phyloP scores from a whole-genome alignment of 2,797 vertebrate species.

The Sebastes baramenuke region DNA sequence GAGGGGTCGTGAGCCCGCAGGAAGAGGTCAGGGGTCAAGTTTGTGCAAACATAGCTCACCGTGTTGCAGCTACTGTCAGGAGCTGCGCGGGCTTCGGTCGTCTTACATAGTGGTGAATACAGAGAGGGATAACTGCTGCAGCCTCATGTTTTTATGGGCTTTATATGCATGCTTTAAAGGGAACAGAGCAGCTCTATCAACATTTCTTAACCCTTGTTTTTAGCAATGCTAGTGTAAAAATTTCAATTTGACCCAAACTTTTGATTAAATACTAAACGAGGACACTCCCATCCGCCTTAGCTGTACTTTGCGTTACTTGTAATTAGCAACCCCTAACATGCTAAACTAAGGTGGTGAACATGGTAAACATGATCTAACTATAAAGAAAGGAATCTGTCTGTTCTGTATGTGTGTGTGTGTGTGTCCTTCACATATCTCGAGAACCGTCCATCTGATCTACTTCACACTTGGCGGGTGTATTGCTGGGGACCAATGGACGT shows the following conservation, averaged over 20 bases:
- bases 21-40: slow-evolving; percentile 65
- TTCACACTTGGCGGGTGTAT: no score
- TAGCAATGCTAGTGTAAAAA: background rate
- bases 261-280: background rate
- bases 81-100: background rate
- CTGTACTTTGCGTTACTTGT: background rate
- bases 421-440: background rate
- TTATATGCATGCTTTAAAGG: background rate
- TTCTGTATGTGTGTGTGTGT: no score
- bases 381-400: background rate
- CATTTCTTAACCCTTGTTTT: background rate
- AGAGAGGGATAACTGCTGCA: background rate
- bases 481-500: background rate
- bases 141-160: background rate
- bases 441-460: background rate
- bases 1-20: slow-evolving; percentile 49
- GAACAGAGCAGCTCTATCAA: background rate
- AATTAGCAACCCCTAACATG: background rate
- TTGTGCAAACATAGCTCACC: slow-evolving; percentile 57
- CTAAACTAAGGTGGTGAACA: background rate
- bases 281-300: background rate
- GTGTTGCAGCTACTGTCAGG: slow-evolving; percentile 36
- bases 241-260: background rate
- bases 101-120: background rate
- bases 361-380: background rate